Evolutionary conservation across 2,888 invertebrate genomes (phyloP), one percentile per base, ranked within the genome.

Genomic region (Nesidiocoris tenuis): DNA sequence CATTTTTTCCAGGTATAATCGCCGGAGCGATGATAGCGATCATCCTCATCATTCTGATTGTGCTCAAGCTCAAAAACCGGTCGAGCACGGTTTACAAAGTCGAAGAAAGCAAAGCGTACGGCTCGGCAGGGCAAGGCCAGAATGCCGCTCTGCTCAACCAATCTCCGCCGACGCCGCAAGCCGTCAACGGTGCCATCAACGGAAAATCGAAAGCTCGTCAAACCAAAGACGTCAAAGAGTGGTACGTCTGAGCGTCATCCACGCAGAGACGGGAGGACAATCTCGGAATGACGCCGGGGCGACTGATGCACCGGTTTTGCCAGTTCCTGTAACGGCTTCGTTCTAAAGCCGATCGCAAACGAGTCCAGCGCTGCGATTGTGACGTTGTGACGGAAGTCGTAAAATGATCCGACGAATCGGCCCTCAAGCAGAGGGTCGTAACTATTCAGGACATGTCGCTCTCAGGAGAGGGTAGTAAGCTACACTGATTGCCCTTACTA

Each of bases 21-120:
- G 95, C 95, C 1, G 95, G 94, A 63, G 93, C 94, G 56, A 86
- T 95, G 78, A 96, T 97, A 82, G 94, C 94, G 39, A 92, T 96
- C 79, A 92, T 97, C 72, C 87, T 97, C 79, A 90, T 97, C 79
- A 92, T 96, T 74, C 88, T 98, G 77, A 88, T 96, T 77, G 93
- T 97, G 81, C 88, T 96, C 81, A 94, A 95, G 85, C 92, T 95
- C 84, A 89, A 92, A 82, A 88, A 89, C 83, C 89, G 94, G 78
- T 90, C 93, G 70, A 95, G 95, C 83, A 91, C 92, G n/a, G 91
- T 92, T 74, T 97, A 96, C 84, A 97, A 96, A 84, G 92, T 96
- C 77, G 96, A 96, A 82, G 94, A 95, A 81, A 91, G 90, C 82
- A 90, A 91, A 82, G 90, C 89, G 82, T 89, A 88, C 77, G 89